These are phyloP conservation scores for Mandrillus leucophaeus DNA, from an alignment of 2,113 vertebrate species.

Conservation along the genomic window DNA sequence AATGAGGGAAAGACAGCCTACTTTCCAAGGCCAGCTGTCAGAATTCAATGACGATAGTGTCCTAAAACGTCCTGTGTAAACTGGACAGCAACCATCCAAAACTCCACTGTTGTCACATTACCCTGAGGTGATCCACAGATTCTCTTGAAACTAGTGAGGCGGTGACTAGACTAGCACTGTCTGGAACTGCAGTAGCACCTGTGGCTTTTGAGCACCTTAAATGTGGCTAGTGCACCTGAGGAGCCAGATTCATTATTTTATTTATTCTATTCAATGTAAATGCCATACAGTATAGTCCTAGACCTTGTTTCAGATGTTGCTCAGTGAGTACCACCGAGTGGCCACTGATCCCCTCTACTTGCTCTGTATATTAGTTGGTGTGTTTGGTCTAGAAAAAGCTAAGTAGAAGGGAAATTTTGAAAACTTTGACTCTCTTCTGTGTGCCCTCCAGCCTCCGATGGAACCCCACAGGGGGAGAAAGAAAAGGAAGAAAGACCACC, in stretches of 20 bases:
- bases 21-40: not conserved
- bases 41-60: not conserved
- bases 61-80: not conserved
- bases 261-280: not conserved
- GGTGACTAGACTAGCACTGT: not conserved
- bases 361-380: not conserved
- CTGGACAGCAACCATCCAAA: not conserved
- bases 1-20: not conserved
- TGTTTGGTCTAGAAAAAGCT: not conserved
- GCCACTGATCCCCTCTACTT: not conserved
- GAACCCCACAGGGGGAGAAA: slow-evolving; percentile 81
- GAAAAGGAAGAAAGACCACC: slow-evolving; percentile 93
- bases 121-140: not conserved
- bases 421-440: not conserved
- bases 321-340: not conserved
- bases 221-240: slow-evolving; percentile 1
- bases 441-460: slow-evolving; percentile 79
- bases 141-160: not conserved
- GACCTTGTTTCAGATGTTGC: slow-evolving; percentile 3
- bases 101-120: not conserved
- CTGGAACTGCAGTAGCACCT: not conserved
- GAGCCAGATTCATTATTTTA: not conserved
- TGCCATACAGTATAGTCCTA: not conserved
- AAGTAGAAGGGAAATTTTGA: not conserved
- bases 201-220: not conserved